Conservation (phyloP, 1,140 invertebrate genomes). For the Hesperophylax magnus region DNA sequence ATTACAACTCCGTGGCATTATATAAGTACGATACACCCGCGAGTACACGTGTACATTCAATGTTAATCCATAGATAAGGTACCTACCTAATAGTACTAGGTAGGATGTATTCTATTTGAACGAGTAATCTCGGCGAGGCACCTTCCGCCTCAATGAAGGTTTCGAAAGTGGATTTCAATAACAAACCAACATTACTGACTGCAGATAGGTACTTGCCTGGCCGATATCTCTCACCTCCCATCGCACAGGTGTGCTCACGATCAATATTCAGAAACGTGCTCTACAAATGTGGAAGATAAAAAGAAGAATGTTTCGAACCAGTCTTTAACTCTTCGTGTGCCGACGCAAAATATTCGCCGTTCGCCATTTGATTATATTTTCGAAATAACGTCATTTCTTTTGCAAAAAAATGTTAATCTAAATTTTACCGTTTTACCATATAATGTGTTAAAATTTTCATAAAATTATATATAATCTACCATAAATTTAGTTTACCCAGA, state of each 20-base stretch:
- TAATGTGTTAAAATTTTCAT: too few species aligned
- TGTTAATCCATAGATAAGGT: background rate
- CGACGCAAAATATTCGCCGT: too few species aligned
- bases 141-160: conserved; percentile 8
- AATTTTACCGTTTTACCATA: too few species aligned
- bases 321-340: too few species aligned
- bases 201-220: background rate
- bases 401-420: too few species aligned
- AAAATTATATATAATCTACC: too few species aligned
- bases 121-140: background rate
- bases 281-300: background rate
- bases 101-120: background rate
- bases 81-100: background rate
- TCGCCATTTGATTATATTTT: too few species aligned
- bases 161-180: conserved; percentile 35
- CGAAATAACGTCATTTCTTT: too few species aligned
- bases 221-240: background rate
- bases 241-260: conserved; percentile 37
- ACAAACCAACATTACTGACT: background rate
- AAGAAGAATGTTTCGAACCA: too few species aligned
- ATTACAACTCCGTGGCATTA: too few species aligned
- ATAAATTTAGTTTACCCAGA: too few species aligned
- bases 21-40: background rate
- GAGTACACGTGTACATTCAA: background rate
- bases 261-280: background rate